A percentile compares a stretch with the other conserved stretches of the same genome.
Conservation (phyloP, 2,113 vertebrate genomes). For the Pelecanoides urinatrix region DNA sequence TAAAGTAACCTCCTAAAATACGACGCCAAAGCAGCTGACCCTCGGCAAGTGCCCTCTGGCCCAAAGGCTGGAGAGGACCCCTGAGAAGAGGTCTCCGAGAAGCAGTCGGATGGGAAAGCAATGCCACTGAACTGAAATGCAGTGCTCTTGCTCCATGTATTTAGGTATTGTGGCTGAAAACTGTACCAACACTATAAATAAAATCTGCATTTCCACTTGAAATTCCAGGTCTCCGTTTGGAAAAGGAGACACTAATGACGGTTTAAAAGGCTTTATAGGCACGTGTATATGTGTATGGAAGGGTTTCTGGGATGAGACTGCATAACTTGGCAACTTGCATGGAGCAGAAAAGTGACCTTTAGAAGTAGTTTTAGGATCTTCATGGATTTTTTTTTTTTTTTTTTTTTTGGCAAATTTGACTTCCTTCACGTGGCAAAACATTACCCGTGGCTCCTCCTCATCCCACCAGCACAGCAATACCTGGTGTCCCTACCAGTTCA, state of each 20-base stretch:
- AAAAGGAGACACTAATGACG: background rate
- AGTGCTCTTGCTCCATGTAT: background rate
- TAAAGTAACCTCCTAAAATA: background rate
- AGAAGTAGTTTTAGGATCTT: background rate
- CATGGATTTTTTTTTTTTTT: background rate
- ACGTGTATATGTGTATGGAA: accelerated
- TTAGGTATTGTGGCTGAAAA: background rate
- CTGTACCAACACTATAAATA: background rate
- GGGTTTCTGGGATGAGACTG: background rate
- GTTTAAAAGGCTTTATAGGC: background rate
- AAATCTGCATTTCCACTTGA: background rate
- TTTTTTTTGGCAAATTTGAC: background rate
- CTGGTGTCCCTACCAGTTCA: background rate
- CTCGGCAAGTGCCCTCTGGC: background rate
- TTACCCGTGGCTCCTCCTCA: background rate
- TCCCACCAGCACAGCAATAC: background rate
- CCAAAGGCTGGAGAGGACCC: background rate
- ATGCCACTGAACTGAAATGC: accelerated
- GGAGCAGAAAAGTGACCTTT: background rate
- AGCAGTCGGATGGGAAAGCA: background rate
- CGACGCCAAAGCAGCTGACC: background rate
- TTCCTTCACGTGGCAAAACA: background rate
- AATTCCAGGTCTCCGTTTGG: background rate
- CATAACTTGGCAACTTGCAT: background rate
- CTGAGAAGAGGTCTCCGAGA: no score